Percentiles rank a stretch among this genome's conserved stretches.
These are phyloP conservation scores for Margarornis squamiger DNA, from an alignment of 2,797 vertebrate species.

Conservation along the genomic window DNA sequence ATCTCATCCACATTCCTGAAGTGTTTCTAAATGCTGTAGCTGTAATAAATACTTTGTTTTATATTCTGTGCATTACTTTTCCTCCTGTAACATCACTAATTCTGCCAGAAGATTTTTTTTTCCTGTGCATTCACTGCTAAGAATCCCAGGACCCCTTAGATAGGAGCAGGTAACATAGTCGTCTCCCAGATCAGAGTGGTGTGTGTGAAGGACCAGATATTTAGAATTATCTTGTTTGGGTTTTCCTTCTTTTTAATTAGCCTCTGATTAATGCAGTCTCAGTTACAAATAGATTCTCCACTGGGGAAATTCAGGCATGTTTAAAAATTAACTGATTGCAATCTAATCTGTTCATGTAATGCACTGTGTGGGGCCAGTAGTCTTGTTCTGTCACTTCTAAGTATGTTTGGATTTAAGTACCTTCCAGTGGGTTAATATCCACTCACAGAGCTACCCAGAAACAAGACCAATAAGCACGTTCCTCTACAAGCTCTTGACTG, in stretches of 20 bases:
- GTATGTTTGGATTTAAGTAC: background rate
- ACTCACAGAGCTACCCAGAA: background rate
- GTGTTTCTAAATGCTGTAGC: background rate
- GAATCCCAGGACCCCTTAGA: background rate
- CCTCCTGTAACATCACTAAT: background rate
- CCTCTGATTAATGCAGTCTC: background rate
- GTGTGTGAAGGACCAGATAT: background rate
- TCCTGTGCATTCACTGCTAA: background rate
- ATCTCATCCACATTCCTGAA: constrained; percentile 46
- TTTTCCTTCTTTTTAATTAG: background rate
- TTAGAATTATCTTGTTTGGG: background rate
- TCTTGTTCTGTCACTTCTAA: background rate
- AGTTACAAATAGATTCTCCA: background rate
- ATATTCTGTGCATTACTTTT: background rate
- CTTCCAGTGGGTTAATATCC: background rate
- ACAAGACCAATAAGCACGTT: fast-evolving
- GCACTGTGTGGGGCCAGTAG: background rate
- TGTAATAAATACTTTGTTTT: constrained; percentile 50
- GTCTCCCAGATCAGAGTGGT: background rate
- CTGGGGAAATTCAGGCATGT: background rate
- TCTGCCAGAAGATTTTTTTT: background rate
- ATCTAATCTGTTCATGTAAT: background rate
- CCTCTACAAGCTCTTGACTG: background rate
- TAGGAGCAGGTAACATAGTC: background rate
- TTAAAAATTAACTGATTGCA: background rate